Percentiles rank a stretch among this genome's conserved stretches.
phyloP scores from a whole-genome alignment of 1,140 invertebrate genomes.

The Anastrepha obliqua region DNA sequence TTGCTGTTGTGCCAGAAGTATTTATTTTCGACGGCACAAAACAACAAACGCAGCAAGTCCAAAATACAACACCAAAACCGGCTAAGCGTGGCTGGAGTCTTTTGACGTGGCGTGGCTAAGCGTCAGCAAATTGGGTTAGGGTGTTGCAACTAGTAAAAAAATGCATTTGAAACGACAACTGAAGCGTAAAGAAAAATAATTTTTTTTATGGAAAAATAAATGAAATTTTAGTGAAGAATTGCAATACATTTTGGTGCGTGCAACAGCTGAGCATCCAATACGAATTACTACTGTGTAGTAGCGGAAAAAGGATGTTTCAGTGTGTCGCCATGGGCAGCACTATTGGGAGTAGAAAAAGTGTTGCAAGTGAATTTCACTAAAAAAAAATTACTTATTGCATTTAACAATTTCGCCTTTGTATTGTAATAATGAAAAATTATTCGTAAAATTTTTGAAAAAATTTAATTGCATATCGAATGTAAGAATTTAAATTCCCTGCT shows the following conservation, averaged over 20 bases:
- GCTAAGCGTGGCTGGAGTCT: slow-evolving; percentile 69
- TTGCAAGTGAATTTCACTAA: background rate
- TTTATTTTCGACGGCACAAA: slow-evolving; percentile 23
- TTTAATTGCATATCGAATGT: no score
- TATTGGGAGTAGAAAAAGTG: background rate
- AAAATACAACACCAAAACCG: slow-evolving; percentile 28
- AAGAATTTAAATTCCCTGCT: background rate
- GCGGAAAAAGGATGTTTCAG: background rate
- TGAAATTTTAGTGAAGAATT: background rate
- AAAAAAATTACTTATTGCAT: background rate
- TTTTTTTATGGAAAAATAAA: background rate
- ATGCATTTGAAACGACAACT: background rate
- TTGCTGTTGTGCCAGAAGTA: background rate
- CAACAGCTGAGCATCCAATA: background rate
- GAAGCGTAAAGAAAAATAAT: background rate
- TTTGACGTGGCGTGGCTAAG: slow-evolving; percentile 69
- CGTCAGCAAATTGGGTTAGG: no score
- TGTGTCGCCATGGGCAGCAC: background rate
- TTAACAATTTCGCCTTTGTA: background rate
- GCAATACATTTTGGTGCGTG: background rate
- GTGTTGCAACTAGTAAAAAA: no score
- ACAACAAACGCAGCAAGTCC: slow-evolving; percentile 59
- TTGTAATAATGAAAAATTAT: background rate
- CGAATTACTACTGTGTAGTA: slow-evolving; percentile 49
- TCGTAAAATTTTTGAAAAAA: background rate